These are phyloP conservation scores for Exocentrus adspersus DNA, from an alignment of 2,888 invertebrate genomes.

Conservation along the genomic window DNA sequence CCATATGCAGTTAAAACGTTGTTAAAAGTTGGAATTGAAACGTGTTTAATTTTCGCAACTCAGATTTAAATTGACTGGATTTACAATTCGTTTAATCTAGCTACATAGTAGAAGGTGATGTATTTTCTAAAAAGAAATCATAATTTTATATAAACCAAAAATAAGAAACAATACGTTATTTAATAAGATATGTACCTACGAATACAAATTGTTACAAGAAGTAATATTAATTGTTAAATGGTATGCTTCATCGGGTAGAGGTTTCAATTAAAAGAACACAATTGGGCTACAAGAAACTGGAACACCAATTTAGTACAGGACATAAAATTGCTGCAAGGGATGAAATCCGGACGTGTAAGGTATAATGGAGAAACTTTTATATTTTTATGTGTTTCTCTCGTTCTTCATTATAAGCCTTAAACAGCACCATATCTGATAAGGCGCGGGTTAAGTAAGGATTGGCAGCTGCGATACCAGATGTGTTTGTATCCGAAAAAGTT, in stretches of 20 bases:
- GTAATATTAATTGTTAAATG: no score
- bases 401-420: not conserved
- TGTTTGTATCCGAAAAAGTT: not conserved
- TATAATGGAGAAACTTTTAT: not conserved
- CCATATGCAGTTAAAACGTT: no score
- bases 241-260: no score
- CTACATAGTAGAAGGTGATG: no score
- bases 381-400: conserved; percentile 1
- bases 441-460: not conserved
- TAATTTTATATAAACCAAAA: not conserved
- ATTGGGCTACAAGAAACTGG: not conserved
- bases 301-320: not conserved
- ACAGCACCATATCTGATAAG: not conserved
- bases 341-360: not conserved
- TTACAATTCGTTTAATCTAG: no score
- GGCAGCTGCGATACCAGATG: not conserved
- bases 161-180: not conserved
- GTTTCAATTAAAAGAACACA: not conserved
- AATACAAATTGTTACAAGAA: no score
- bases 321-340: not conserved
- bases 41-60: no score
- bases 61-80: no score
- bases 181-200: no score
- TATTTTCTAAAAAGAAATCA: not conserved
- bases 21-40: no score